Base-by-base conservation (phyloP, 2,888 invertebrate species). In the Eristalis intricaria region DNA sequence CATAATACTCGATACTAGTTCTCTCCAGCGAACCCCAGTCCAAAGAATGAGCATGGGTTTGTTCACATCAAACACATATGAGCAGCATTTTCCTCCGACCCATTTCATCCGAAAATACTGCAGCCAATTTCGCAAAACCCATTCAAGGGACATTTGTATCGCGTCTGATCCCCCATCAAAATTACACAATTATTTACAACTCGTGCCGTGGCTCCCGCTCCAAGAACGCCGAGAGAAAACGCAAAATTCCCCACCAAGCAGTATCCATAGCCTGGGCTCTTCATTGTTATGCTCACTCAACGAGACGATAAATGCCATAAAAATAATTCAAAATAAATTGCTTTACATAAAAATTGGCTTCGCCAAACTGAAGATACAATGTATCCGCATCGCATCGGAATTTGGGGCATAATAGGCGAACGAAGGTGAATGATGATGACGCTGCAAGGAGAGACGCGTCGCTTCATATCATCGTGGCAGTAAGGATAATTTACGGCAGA, bases 321-420 rank as follows among this genome's bases (percentile, higher is more conserved):
- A 92, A 93, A 92, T 92, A 92, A 92, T 92, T 92, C 92, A 93
- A 92, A 93, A 92, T 92, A 92, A 92, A 93, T 92, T 93, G 92
- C 92, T 91, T 90, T 90, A 89, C 92, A 92, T 92, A 92, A 91
- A 91, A 91, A 91, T 91, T 91, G 90, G 89, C 89, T 89, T 88
- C 87, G 78, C 50, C 38, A n/a, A 29, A 66, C 75, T 71, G 32
- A 80, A 77, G 82, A 86, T 76, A 80, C 84, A 73, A 68, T 68
- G 74, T 74, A 60, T 19, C 35, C 64, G 69, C 68, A 74, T 68
- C 60, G 40, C n/a, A 43, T 23, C 10, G 38, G 13, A 35, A 38
- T 38, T n/a, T 43, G 50, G 10, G 66, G 61, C 38, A 83, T 26
- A 79, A 79, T 75, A 74, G 83, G 63, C 78, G 78, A 83, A 43